Conservation (phyloP, 2,113 vertebrate species). For the Chamaea fasciata region DNA sequence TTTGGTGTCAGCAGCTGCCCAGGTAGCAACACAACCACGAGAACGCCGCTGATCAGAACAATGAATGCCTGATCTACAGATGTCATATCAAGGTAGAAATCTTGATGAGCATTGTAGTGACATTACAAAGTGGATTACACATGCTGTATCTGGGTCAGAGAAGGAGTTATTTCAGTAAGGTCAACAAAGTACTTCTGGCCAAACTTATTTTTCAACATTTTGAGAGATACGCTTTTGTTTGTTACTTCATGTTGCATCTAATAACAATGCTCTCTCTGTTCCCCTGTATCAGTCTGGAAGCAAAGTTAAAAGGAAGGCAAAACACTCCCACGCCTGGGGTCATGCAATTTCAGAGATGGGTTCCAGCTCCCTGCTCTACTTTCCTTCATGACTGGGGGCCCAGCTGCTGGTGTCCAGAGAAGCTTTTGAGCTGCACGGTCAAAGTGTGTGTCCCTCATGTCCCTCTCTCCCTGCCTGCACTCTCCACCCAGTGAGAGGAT, state of each 20-base stretch:
- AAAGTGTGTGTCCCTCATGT: not conserved
- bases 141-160: conserved; percentile 71
- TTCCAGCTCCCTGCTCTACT: not conserved
- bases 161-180: conserved; percentile 63
- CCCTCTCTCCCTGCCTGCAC: not conserved
- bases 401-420: not conserved
- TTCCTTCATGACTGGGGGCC: not conserved
- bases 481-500: not conserved
- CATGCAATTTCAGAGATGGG: not conserved
- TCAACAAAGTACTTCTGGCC: conserved; percentile 55
- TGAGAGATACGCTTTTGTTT: conserved; percentile 31
- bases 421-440: not conserved
- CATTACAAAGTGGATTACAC: conserved; percentile 70
- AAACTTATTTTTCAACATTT: conserved; percentile 59
- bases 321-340: not conserved
- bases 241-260: conserved; percentile 10
- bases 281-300: not conserved
- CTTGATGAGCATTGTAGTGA: conserved; percentile 67
- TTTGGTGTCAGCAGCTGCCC: conserved; percentile 65
- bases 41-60: conserved; percentile 67
- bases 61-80: conserved; percentile 61
- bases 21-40: conserved; percentile 59
- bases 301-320: conserved; percentile 1
- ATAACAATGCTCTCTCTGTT: not conserved
- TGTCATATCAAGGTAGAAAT: conserved; percentile 66